These are phyloP conservation scores for Phengaris alcon DNA, from an alignment of 2,888 invertebrate species.

Conservation along the genomic window DNA sequence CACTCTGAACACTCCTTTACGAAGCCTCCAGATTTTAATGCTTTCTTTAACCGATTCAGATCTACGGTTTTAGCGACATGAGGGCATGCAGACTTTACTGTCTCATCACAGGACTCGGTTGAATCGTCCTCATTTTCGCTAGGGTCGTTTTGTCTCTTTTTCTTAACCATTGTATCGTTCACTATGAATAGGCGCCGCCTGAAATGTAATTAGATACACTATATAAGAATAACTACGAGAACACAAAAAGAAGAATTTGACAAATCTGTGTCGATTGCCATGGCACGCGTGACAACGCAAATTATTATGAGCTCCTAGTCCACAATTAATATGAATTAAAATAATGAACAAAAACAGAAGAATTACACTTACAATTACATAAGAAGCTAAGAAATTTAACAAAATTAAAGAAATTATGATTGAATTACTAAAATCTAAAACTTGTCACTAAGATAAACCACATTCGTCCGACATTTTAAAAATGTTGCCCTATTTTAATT, in stretches of 20 bases:
- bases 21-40: conserved; percentile 74
- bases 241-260: conserved; percentile 76
- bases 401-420: conserved; percentile 49
- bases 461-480: conserved; percentile 70
- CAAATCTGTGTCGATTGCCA: conserved; percentile 77
- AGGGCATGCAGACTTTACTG: conserved; percentile 81
- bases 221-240: conserved; percentile 72
- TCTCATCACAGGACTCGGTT: conserved; percentile 86
- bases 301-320: conserved; percentile 50
- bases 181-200: conserved; percentile 60
- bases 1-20: conserved; percentile 80
- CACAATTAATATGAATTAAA: conserved; percentile 44
- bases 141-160: conserved; percentile 85
- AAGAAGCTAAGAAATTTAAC: conserved; percentile 48
- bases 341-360: conserved; percentile 32
- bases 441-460: conserved; percentile 69
- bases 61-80: conserved; percentile 86
- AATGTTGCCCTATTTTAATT: conserved; percentile 57
- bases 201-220: conserved; percentile 76
- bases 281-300: conserved; percentile 78
- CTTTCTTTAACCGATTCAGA: conserved; percentile 79
- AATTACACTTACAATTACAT: conserved; percentile 68
- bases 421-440: conserved; percentile 48
- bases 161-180: conserved; percentile 83
- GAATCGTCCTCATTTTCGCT: conserved; percentile 82